Evolutionary conservation across 1,140 invertebrate genomes (phyloP).

Genomic region (Druon quercuslanigerum): DNA sequence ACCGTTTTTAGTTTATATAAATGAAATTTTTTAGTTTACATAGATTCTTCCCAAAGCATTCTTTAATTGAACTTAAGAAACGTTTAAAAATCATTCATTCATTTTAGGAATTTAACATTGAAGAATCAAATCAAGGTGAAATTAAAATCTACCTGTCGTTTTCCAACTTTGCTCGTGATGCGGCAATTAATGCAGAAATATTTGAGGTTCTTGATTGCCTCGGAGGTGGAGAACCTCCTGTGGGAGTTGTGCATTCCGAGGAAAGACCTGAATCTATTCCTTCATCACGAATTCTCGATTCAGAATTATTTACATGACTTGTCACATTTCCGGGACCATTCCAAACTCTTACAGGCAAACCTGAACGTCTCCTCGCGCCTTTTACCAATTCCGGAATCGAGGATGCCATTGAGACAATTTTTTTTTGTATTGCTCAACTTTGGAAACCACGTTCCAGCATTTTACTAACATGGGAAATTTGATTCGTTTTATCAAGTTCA

Average conservation of each 20-base stretch:
- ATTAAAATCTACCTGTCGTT: slow-evolving; percentile 57
- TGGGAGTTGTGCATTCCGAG: slow-evolving; percentile 70
- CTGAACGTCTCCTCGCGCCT: slow-evolving; percentile 48
- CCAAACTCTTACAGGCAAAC: slow-evolving; percentile 36
- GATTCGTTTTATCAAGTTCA: too few relatives aligned
- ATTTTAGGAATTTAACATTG: neutral
- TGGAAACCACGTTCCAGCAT: too few relatives aligned
- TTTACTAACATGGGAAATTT: too few relatives aligned
- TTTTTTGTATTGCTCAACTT: too few relatives aligned
- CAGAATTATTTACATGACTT: slow-evolving; percentile 27
- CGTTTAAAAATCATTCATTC: too few relatives aligned
- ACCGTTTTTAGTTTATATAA: too few relatives aligned
- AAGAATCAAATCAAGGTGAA: neutral
- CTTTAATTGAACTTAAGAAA: too few relatives aligned
- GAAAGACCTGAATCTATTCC: slow-evolving; percentile 70
- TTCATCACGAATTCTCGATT: slow-evolving; percentile 55
- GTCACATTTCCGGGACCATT: neutral
- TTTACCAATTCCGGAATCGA: slow-evolving; percentile 43
- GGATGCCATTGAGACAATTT: slow-evolving; percentile 33
- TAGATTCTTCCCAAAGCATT: too few relatives aligned
- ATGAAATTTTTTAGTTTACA: too few relatives aligned
- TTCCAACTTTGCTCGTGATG: slow-evolving; percentile 59
- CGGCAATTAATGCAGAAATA: slow-evolving; percentile 50
- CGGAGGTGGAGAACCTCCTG: slow-evolving; percentile 67
- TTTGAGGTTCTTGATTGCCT: slow-evolving; percentile 58